These are phyloP conservation scores for Merodon equestris DNA, from an alignment of 2,888 invertebrate species.

Conservation along the genomic window DNA sequence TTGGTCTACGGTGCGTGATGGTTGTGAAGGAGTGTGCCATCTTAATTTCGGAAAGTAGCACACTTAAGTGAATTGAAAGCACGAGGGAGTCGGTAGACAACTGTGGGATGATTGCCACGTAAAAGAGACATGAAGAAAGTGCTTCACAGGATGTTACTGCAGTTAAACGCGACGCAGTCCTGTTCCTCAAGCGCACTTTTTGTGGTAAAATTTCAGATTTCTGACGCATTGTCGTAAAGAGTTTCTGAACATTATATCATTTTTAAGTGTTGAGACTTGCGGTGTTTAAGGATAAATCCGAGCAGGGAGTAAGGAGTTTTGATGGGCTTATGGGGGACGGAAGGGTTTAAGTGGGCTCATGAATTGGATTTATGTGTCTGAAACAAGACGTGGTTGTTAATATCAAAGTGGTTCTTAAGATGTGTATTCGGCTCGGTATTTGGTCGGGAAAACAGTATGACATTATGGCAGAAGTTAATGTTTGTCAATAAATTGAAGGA, in stretches of 20 bases:
- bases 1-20: slow-evolving; percentile 1
- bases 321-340: no score
- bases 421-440: no score
- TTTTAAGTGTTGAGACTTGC: slow-evolving; percentile 1
- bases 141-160: no score
- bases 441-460: no score
- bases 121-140: neutral
- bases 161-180: neutral
- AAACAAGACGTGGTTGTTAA: neutral
- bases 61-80: slow-evolving; percentile 33
- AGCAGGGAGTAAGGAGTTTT: no score
- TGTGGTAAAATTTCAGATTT: neutral
- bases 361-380: neutral
- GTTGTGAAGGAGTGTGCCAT: neutral
- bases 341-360: no score
- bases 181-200: neutral
- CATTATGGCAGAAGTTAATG: no score
- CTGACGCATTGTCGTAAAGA: slow-evolving; percentile 25
- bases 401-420: no score
- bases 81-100: slow-evolving; percentile 3
- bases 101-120: neutral
- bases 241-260: slow-evolving; percentile 2
- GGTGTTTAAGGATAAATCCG: no score
- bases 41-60: slow-evolving; percentile 34
- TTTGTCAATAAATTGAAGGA: no score